Evolutionary conservation across 2,113 vertebrate genomes (phyloP).

Genomic region (Brachyhypopomus gauderio): DNA sequence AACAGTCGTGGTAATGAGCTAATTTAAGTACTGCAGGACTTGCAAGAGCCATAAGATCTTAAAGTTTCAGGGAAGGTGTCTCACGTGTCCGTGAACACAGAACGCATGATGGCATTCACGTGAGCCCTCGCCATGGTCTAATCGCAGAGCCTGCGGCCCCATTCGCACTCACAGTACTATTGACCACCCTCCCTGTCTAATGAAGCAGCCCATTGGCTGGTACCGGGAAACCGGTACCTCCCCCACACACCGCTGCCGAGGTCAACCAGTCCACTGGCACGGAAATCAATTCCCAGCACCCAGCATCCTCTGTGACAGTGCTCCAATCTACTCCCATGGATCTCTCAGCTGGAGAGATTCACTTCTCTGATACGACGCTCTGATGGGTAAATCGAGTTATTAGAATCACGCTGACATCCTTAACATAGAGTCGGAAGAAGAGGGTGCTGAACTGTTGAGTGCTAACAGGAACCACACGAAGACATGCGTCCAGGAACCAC

Average conservation of each 20-base stretch:
- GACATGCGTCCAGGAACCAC: too few relatives aligned
- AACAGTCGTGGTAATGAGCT: too few relatives aligned
- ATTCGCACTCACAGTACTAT: slow-evolving; percentile 37
- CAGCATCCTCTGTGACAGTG: slow-evolving; percentile 44
- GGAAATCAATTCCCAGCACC: slow-evolving; percentile 52
- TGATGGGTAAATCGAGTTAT: background rate
- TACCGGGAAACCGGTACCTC: slow-evolving; percentile 43
- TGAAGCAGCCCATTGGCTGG: slow-evolving; percentile 47
- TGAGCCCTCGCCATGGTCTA: background rate
- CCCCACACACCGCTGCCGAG: slow-evolving; percentile 36
- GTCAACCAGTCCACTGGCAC: slow-evolving; percentile 34
- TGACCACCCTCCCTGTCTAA: slow-evolving; percentile 48
- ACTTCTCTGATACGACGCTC: slow-evolving; percentile 15
- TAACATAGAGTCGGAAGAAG: slow-evolving; percentile 7
- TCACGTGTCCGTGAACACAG: slow-evolving; percentile 7
- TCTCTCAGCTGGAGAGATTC: slow-evolving; percentile 24
- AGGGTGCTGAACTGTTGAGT: background rate
- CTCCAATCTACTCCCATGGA: slow-evolving; percentile 33
- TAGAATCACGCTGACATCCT: background rate
- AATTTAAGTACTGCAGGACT: too few relatives aligned
- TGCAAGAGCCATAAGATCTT: background rate
- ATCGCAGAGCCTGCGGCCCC: slow-evolving; percentile 18
- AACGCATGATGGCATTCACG: slow-evolving; percentile 4
- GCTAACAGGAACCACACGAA: too few relatives aligned
- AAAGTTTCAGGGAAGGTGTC: background rate